Percentiles rank a stretch among this genome's conserved stretches.
Evolutionary conservation across 2,888 invertebrate species (phyloP).

Genomic region (Ypsolopha scabrella): DNA sequence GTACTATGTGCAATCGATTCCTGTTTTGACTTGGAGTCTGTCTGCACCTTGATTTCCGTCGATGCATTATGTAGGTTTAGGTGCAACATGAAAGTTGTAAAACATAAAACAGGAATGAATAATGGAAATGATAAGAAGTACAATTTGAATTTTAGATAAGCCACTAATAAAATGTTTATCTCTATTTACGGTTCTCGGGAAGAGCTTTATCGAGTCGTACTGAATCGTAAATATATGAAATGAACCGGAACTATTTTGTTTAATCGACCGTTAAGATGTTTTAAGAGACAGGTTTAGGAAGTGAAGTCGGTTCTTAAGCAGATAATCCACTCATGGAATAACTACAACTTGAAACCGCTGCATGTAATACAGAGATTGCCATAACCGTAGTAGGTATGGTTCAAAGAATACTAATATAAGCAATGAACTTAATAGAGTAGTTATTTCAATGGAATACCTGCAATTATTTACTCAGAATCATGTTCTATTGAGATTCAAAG

Average conservation of each 20-base stretch:
- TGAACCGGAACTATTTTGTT: slow-evolving; percentile 12
- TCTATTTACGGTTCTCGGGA: slow-evolving; percentile 28
- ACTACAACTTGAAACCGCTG: no score
- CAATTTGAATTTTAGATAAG: slow-evolving; percentile 22
- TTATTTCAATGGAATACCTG: neutral
- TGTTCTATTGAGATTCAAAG: neutral
- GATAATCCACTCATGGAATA: no score
- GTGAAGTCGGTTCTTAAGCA: no score
- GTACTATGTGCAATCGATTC: neutral
- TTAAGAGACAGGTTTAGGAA: no score
- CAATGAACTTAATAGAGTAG: neutral
- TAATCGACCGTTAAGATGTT: slow-evolving; percentile 3
- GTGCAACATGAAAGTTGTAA: neutral
- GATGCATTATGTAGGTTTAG: no score
- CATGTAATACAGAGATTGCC: no score
- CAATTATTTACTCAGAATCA: slow-evolving; percentile 1
- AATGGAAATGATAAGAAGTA: slow-evolving; percentile 23
- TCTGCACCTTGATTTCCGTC: neutral
- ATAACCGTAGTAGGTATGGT: no score
- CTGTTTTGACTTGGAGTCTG: neutral
- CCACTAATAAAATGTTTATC: slow-evolving; percentile 55
- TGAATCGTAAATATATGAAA: slow-evolving; percentile 32
- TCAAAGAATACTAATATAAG: no score
- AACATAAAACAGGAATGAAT: neutral
- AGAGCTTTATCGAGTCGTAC: slow-evolving; percentile 37